phyloP scores from a whole-genome alignment of 1,140 invertebrate species.

The Globodera ellingtonae region DNA sequence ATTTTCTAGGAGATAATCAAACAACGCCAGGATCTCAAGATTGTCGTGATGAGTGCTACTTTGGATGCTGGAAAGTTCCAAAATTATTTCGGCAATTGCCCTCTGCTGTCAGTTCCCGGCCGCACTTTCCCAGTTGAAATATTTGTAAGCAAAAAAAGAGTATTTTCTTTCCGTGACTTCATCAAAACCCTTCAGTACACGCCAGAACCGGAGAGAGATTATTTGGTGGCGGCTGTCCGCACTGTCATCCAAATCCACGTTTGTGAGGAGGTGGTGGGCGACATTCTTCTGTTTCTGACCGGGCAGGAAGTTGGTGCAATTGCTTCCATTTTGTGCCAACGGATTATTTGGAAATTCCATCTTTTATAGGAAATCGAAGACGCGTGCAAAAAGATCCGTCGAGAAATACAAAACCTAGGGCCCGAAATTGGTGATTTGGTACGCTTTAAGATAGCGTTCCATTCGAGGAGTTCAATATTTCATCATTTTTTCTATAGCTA shows the following conservation, averaged over 20 bases:
- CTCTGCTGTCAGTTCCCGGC: conserved; percentile 96
- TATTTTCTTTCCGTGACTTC: conserved; percentile 13
- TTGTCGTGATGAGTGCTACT: conserved; percentile 99
- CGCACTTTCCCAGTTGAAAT: conserved; percentile 95
- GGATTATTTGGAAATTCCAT: conserved; percentile 52
- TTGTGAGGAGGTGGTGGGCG: conserved; percentile 91
- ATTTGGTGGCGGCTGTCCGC: conserved; percentile 94
- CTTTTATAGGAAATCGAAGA: conserved; percentile 88
- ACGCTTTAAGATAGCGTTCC: conserved; percentile 77
- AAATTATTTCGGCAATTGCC: conserved; percentile 79
- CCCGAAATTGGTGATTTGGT: conserved; percentile 94
- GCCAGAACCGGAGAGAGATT: conserved; percentile 95
- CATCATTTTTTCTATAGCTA: not conserved
- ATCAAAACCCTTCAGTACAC: conserved; percentile 74
- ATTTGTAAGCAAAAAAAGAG: conserved; percentile 70
- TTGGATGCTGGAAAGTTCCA: conserved; percentile 97
- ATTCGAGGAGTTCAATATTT: no score
- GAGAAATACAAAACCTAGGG: conserved; percentile 93
- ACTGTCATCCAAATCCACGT: conserved; percentile 99
- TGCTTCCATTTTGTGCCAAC: not conserved
- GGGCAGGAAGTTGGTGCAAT: conserved; percentile 73
- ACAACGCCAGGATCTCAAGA: conserved; percentile 86
- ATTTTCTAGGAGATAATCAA: conserved; percentile 90
- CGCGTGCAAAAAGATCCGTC: conserved; percentile 94
- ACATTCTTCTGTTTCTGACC: conserved; percentile 93